A percentile compares a stretch with the other conserved stretches of the same genome.
phyloP scores from a whole-genome alignment of 2,888 invertebrate genomes.

The Leucoma salicis region DNA sequence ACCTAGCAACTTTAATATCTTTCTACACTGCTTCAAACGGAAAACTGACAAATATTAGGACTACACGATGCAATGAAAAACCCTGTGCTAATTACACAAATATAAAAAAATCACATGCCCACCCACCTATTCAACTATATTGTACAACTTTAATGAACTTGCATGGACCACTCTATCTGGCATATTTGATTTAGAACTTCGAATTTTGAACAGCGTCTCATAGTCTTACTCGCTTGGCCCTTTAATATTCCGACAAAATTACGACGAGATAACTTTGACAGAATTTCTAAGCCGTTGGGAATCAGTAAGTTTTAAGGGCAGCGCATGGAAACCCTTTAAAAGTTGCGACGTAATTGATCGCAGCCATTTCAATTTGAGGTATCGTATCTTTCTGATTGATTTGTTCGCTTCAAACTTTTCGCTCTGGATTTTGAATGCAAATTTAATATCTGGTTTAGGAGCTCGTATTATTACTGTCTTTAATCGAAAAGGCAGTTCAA shows the following conservation, averaged over 20 bases:
- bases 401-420: conserved; percentile 24
- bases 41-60: no score
- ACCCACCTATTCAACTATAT: no score
- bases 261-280: conserved; percentile 32
- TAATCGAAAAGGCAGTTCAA: neutral
- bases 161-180: no score
- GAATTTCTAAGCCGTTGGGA: conserved; percentile 37
- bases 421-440: conserved; percentile 10
- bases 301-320: conserved; percentile 35
- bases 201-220: no score
- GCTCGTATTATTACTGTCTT: conserved; percentile 4
- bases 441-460: conserved; percentile 16
- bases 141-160: no score
- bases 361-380: conserved; percentile 37
- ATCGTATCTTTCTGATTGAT: conserved; percentile 37
- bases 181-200: no score
- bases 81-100: no score
- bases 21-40: no score
- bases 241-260: conserved; percentile 44
- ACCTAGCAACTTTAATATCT: no score
- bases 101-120: no score
- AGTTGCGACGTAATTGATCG: conserved; percentile 39
- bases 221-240: no score
- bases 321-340: conserved; percentile 28
- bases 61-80: no score